phyloP scores from a whole-genome alignment of 2,113 vertebrate genomes.

The Uria lomvia region DNA sequence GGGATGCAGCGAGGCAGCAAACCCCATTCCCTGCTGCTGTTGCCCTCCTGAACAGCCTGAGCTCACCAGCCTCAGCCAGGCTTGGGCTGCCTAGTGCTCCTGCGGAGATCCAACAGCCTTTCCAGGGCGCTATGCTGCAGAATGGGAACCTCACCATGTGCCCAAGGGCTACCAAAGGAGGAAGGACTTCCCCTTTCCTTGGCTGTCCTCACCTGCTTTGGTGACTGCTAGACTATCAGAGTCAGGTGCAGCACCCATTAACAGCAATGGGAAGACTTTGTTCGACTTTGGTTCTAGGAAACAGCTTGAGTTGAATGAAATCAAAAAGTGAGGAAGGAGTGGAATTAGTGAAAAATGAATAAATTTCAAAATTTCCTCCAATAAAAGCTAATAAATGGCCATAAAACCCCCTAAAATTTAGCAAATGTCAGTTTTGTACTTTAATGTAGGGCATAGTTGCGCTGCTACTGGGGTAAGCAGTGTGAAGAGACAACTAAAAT shows the following conservation, averaged over 20 bases:
- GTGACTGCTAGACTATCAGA: not conserved
- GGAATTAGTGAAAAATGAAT: not conserved
- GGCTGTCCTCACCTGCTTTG: not conserved
- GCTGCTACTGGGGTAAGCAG: not conserved
- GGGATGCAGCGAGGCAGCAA: not conserved
- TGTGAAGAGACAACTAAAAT: not conserved
- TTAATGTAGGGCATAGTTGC: not conserved
- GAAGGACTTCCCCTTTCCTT: not conserved
- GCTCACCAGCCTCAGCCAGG: fast-evolving
- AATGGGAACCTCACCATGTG: not conserved
- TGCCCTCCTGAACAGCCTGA: not conserved
- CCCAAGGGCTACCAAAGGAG: not conserved
- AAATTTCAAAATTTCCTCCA: not conserved
- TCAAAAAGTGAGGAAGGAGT: not conserved
- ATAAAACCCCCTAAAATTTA: not conserved
- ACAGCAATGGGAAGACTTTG: not conserved
- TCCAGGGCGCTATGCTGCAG: not conserved
- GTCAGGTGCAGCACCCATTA: not conserved
- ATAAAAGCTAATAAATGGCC: not conserved
- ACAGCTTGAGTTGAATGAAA: not conserved
- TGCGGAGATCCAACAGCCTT: not conserved
- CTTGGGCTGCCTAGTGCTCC: not conserved
- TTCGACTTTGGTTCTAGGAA: not conserved
- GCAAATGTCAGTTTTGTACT: not conserved
- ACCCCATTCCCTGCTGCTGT: not conserved